phyloP scores from a whole-genome alignment of 2,888 invertebrate genomes.

The Drosophila diplacantha region DNA sequence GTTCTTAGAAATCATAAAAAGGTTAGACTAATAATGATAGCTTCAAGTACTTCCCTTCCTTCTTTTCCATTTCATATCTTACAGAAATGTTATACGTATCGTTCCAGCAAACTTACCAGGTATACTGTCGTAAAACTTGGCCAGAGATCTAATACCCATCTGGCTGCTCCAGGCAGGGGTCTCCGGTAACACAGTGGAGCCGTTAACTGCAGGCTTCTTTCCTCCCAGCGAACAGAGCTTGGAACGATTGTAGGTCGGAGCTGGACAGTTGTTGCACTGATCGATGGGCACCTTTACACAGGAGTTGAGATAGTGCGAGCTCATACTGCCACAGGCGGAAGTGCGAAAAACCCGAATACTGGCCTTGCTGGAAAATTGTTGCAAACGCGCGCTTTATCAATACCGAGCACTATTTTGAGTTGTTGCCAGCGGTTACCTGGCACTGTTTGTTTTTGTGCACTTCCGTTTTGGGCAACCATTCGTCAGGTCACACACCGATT shows the following conservation, averaged over 20 bases:
- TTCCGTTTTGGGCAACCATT: conserved; percentile 51
- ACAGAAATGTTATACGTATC: no score
- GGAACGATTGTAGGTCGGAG: conserved; percentile 83
- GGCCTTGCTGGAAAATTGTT: conserved; percentile 27
- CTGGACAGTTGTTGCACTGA: conserved; percentile 85
- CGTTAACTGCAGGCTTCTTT: conserved; percentile 45
- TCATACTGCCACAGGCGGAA: conserved; percentile 70
- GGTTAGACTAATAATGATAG: background rate
- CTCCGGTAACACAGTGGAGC: conserved; percentile 16
- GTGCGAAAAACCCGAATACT: conserved; percentile 1
- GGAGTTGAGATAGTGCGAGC: conserved; percentile 83
- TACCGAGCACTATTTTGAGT: conserved; percentile 43
- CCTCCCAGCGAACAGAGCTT: conserved; percentile 63
- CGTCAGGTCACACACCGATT: conserved; percentile 40
- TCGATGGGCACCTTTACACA: conserved; percentile 86
- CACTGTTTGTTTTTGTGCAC: conserved; percentile 49
- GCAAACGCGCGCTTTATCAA: conserved; percentile 59
- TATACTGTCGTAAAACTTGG: conserved; percentile 87
- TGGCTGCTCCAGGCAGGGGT: conserved; percentile 48
- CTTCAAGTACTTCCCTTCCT: background rate
- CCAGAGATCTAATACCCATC: conserved; percentile 80
- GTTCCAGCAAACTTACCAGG: conserved; percentile 77
- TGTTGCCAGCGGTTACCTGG: conserved; percentile 59
- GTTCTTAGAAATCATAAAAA: background rate
- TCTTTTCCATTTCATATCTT: background rate